phyloP scores from a whole-genome alignment of 92 coral and sea anemone genomes.

The Parazoanthus atlanticus region DNA sequence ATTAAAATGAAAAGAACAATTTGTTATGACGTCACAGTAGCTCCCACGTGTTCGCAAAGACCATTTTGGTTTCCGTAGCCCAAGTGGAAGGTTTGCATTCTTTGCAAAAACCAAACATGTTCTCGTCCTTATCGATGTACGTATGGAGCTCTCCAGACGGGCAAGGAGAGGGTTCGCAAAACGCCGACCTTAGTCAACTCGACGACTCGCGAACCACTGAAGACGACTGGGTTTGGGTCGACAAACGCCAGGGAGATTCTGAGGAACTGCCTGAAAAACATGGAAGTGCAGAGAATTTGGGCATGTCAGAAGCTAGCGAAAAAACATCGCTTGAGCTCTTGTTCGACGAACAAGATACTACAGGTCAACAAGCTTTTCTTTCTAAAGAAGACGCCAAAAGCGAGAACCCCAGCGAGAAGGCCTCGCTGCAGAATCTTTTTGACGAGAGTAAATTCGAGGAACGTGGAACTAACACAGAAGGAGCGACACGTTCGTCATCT shows the following conservation, averaged over 20 bases:
- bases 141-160: slow-evolving; percentile 67
- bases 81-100: neutral
- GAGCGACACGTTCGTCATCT: neutral
- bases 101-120: slow-evolving; percentile 29
- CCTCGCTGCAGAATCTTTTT: slow-evolving; percentile 56
- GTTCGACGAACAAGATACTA: slow-evolving; percentile 5
- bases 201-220: slow-evolving; percentile 78
- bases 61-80: neutral
- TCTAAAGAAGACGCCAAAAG: slow-evolving; percentile 48
- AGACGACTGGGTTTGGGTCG: slow-evolving; percentile 94
- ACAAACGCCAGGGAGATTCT: slow-evolving; percentile 56
- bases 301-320: slow-evolving; percentile 10
- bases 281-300: neutral
- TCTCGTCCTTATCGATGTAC: slow-evolving; percentile 69
- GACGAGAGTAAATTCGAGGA: slow-evolving; percentile 46
- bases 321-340: slow-evolving; percentile 36
- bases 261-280: slow-evolving; percentile 30
- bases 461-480: neutral
- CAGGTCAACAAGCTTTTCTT: neutral
- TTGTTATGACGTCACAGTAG: slow-evolving; percentile 35
- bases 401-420: slow-evolving; percentile 33
- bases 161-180: slow-evolving; percentile 13
- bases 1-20: slow-evolving; percentile 6
- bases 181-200: neutral
- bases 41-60: neutral